Evolutionary conservation across 2,797 vertebrate species (phyloP), one percentile per base, ranked within the genome.

Genomic region (Eutrigla gurnardus): DNA sequence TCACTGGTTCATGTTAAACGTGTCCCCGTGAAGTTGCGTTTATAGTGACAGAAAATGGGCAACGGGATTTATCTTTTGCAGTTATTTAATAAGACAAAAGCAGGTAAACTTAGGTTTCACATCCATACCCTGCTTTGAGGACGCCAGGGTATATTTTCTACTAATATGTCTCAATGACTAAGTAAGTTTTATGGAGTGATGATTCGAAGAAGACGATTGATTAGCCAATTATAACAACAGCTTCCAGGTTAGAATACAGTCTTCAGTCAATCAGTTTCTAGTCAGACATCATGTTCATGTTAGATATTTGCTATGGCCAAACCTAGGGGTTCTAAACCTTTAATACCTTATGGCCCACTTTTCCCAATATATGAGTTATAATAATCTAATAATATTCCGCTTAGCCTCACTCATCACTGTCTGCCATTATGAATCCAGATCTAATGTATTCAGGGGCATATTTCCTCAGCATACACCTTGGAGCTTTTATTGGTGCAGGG

Each of bases 21-120:
- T 73, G 69, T 65, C 80, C 63, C 42, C 65, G n/a, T 75, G 46
- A 89, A 59, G 82, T 73, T 70, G 59, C 63, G 65, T 79, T 82
- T 40, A 66, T 6, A 63, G 73, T 47, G 63, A 65, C 35, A 2
- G 59, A 45, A 75, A 67, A 59, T 63, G 15, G 61, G 18, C 33
- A 25, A 69, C 54, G 53, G 57, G 14, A 72, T 55, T 17, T 37
- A 37, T 37, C 0, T 5, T 43, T 54, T 50, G 47, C 53, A 37
- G 40, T 60, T 52, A 46, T 45, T 71, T 58, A 32, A 14, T 40
- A 43, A 43, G n/a, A 66, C 39, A 63, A 67, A 55, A 14, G 37
- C 10, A 18, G 43, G 15, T 15, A 3, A 65, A 11, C 39, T 36
- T 53, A 3, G 17, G 33, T 25, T 54, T 50, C 18, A 55, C 33